Percentiles rank a stretch among this genome's conserved stretches.
These are phyloP conservation scores for Aphodius granarius DNA, from an alignment of 2,888 invertebrate genomes.

Conservation along the genomic window DNA sequence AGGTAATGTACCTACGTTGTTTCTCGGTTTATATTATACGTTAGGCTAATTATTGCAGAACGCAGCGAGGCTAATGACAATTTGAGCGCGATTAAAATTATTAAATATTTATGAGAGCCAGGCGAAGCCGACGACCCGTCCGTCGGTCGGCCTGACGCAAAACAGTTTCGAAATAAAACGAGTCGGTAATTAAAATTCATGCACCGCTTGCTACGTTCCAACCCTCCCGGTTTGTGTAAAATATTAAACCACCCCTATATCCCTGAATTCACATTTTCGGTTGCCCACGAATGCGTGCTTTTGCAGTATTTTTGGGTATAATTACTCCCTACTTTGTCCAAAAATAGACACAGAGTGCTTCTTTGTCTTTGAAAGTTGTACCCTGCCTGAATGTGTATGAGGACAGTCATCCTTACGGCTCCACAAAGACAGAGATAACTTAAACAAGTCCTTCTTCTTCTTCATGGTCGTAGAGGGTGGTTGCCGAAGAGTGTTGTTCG, in stretches of 20 bases:
- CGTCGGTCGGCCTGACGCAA: slow-evolving; percentile 35
- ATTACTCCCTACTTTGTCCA: no score
- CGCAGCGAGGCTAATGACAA: slow-evolving; percentile 33
- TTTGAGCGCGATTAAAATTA: slow-evolving; percentile 36
- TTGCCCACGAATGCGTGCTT: no score
- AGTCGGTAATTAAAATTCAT: slow-evolving; percentile 46
- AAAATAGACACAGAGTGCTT: not conserved
- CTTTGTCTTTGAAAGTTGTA: not conserved
- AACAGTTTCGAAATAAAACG: slow-evolving; percentile 33
- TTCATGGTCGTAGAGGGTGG: not conserved
- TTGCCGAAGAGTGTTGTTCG: not conserved
- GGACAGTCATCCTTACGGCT: not conserved
- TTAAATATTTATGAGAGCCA: slow-evolving; percentile 38
- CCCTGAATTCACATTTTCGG: no score
- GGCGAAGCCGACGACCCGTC: slow-evolving; percentile 27
- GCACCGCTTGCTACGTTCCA: slow-evolving; percentile 34
- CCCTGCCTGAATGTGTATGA: not conserved
- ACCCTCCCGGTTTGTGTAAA: slow-evolving; percentile 40
- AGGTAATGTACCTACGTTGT: no score
- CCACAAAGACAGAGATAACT: slow-evolving; percentile 9
- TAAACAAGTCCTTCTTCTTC: slow-evolving; percentile 30
- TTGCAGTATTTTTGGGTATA: no score
- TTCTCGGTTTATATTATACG: not conserved
- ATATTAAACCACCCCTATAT: slow-evolving; percentile 39
- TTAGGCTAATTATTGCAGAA: not conserved